Evolutionary conservation across 2,888 invertebrate species (phyloP).

Genomic region (Drosophila cognata): DNA sequence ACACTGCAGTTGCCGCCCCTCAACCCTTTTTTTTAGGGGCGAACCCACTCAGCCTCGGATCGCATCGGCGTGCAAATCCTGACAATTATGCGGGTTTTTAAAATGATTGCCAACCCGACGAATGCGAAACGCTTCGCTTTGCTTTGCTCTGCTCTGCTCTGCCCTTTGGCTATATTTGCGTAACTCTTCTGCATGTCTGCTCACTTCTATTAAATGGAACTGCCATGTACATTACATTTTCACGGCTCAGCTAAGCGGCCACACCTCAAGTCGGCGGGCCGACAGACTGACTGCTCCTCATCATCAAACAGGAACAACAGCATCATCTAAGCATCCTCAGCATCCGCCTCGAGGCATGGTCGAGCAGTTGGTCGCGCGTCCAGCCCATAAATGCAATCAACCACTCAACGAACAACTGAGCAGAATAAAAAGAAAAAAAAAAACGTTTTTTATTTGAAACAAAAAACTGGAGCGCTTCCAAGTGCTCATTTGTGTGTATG

Average conservation of each 20-base stretch:
- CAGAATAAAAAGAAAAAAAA: slow-evolving; percentile 29
- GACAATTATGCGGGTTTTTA: slow-evolving; percentile 80
- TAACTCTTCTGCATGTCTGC: slow-evolving; percentile 68
- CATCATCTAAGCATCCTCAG: slow-evolving; percentile 37
- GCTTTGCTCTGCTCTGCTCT: neutral
- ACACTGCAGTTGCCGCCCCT: slow-evolving; percentile 24
- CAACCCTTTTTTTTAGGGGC: slow-evolving; percentile 30
- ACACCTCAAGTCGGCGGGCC: slow-evolving; percentile 55
- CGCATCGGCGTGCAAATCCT: slow-evolving; percentile 74
- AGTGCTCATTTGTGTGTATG: slow-evolving; percentile 37
- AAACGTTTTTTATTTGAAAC: slow-evolving; percentile 44
- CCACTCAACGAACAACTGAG: slow-evolving; percentile 65
- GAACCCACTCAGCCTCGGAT: neutral
- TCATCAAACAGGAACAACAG: slow-evolving; percentile 12
- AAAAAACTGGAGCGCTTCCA: slow-evolving; percentile 40
- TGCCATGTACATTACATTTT: slow-evolving; percentile 75
- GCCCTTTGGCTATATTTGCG: slow-evolving; percentile 74
- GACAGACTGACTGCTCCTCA: slow-evolving; percentile 1
- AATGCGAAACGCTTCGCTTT: neutral
- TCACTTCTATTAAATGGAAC: slow-evolving; percentile 61
- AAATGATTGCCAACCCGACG: slow-evolving; percentile 62
- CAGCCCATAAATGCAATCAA: slow-evolving; percentile 74
- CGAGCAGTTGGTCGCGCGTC: slow-evolving; percentile 43
- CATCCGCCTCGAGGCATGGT: slow-evolving; percentile 49
- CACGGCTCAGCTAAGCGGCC: slow-evolving; percentile 75